Evolutionary conservation across 2,113 vertebrate species (phyloP).

Genomic region (Notothenia coriiceps): DNA sequence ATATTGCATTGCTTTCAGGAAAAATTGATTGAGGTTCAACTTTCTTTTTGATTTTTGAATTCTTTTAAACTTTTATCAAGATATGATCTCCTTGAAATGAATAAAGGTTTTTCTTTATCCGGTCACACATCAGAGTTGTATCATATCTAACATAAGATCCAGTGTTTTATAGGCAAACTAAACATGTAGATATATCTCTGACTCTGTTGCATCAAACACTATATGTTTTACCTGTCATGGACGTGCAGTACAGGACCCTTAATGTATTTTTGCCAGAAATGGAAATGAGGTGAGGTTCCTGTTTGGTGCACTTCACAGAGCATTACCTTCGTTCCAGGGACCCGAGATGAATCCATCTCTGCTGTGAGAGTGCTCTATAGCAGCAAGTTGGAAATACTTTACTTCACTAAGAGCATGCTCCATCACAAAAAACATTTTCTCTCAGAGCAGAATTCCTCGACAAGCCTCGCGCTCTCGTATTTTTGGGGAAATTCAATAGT

Average conservation of each 20-base stretch:
- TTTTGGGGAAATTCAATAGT: background rate
- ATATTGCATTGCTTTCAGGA: background rate
- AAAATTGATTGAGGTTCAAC: background rate
- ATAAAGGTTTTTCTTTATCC: background rate
- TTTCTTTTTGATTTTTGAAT: background rate
- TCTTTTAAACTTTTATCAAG: background rate
- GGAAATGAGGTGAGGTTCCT: background rate
- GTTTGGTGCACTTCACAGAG: slow-evolving; percentile 15
- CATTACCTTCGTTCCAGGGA: slow-evolving; percentile 21
- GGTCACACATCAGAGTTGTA: background rate
- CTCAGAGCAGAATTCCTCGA: background rate
- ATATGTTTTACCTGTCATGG: background rate
- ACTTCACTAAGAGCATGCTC: background rate
- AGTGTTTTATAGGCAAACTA: background rate
- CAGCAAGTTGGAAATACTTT: background rate
- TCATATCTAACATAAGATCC: background rate
- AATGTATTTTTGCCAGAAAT: background rate
- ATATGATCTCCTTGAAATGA: background rate
- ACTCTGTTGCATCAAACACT: background rate
- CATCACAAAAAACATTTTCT: background rate
- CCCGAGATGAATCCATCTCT: slow-evolving; percentile 14
- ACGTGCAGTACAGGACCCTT: background rate
- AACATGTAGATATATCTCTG: no score
- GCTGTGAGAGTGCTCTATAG: slow-evolving; percentile 19
- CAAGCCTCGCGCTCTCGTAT: background rate